Evolutionary conservation across 2,797 vertebrate species (phyloP).

Genomic region (Oryzias dopingdopingensis): DNA sequence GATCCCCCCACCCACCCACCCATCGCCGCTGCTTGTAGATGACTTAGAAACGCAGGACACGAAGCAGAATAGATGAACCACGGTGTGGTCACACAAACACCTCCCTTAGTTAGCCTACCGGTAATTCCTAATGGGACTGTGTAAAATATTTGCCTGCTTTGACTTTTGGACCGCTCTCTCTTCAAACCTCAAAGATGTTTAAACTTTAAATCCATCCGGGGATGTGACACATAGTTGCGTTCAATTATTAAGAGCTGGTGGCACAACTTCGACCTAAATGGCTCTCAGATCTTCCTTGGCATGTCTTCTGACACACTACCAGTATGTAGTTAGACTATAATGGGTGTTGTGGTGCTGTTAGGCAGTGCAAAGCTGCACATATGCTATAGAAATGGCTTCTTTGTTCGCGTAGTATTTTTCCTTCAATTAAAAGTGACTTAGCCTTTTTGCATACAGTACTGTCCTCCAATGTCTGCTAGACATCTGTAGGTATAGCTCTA

Average conservation of each 20-base stretch:
- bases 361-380: slow-evolving; percentile 70
- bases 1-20: slow-evolving; percentile 31
- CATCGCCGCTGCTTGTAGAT: slow-evolving; percentile 59
- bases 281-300: slow-evolving; percentile 65
- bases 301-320: slow-evolving; percentile 70
- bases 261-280: slow-evolving; percentile 50
- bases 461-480: slow-evolving; percentile 61
- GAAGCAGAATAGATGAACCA: slow-evolving; percentile 44
- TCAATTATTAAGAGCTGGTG: slow-evolving; percentile 60
- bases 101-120: slow-evolving; percentile 37
- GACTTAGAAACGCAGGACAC: slow-evolving; percentile 52
- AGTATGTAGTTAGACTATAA: slow-evolving; percentile 70
- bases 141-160: slow-evolving; percentile 66
- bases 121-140: slow-evolving; percentile 45
- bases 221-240: slow-evolving; percentile 58
- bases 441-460: slow-evolving; percentile 65
- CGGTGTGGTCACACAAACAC: slow-evolving; percentile 20
- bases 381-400: slow-evolving; percentile 70
- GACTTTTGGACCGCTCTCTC: slow-evolving; percentile 53
- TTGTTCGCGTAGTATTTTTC: slow-evolving; percentile 68
- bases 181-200: slow-evolving; percentile 51
- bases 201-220: slow-evolving; percentile 53
- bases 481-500: slow-evolving; percentile 64
- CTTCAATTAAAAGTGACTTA: slow-evolving; percentile 68
- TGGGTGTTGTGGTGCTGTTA: slow-evolving; percentile 75